Evolutionary conservation across 53 echinoderm and acorn worm species (phyloP).

Genomic region (Antedon mediterranea): DNA sequence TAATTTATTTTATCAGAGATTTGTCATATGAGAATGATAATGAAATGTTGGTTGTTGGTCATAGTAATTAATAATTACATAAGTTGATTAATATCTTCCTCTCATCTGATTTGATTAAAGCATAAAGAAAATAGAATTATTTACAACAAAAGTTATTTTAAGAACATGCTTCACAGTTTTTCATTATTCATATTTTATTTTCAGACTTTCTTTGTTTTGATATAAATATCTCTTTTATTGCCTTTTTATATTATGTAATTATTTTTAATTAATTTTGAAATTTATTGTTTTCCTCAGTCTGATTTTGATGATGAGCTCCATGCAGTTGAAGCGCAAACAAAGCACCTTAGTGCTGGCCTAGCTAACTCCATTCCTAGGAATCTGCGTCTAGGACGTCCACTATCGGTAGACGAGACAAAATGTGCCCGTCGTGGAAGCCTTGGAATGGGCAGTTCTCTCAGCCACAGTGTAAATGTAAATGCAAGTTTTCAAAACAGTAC

Average conservation of each 20-base stretch:
- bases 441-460: constrained; percentile 34
- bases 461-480: background rate
- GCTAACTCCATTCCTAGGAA: constrained; percentile 78
- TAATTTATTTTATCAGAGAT: background rate
- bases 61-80: too few relatives aligned
- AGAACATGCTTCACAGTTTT: too few relatives aligned
- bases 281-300: constrained; percentile 28
- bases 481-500: constrained; percentile 80
- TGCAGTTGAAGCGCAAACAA: constrained; percentile 32
- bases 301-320: constrained; percentile 70
- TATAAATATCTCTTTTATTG: too few relatives aligned
- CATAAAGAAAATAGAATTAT: too few relatives aligned
- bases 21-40: background rate
- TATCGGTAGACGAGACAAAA: constrained; percentile 88
- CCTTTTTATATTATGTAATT: too few relatives aligned
- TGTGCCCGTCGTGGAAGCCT: constrained; percentile 84
- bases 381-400: constrained; percentile 71
- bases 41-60: background rate
- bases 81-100: too few relatives aligned
- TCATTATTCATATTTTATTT: too few relatives aligned
- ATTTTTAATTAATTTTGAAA: background rate
- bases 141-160: too few relatives aligned
- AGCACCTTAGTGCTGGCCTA: constrained; percentile 62
- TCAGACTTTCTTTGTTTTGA: too few relatives aligned
- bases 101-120: too few relatives aligned